Evolutionary conservation across 1,140 invertebrate genomes (phyloP), one percentile per base, ranked within the genome.

Genomic region (Colletes latitarsis): DNA sequence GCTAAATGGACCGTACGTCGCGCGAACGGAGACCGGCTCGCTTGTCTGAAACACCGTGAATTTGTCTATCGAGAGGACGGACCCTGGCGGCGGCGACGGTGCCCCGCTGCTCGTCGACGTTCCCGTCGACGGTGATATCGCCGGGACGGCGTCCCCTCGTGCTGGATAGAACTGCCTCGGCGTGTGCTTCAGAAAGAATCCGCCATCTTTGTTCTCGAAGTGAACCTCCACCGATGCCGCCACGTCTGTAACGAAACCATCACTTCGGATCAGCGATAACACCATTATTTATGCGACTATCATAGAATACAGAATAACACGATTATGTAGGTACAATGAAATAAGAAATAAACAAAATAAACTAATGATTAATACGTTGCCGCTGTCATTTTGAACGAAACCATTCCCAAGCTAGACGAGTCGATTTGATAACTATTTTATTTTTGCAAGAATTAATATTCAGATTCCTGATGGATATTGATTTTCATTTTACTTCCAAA

Each of bases 1-100:
- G 81, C 97, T 97, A 93, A 98, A 98, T 3, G 98, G 98, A 4
- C 98, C 98, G 88, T 98, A 98, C 8, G 96, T 97, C 10, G 97
- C 97, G 17, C 97, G 94, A 6, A 98, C 96, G 0, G 97, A 97
- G 1, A 97, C 96, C 8, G 97, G 97, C 79, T 97, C 95, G 43
- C 96, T 97, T 52, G 97, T 97, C 90, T 98, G 97, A 85, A 98
- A 96, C 5, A 98, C 97, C 9, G 97, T 98, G 90, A 98, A 98
- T 58, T 97, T 95, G 92, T 97, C 96, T 72, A 96, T 94, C 58
- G 96, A 96, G 14, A 97, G 93, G 1, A 95, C 91, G 9, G 95
- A 94, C 46, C 95, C 95, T 53, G 94, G 93, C 17, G 94, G 93
- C 12, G 93, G 89, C 14, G 93, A 92, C 43, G 92, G 91, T n/a